Conservation (phyloP, 2,888 invertebrate genomes). For the Coremacera marginata region DNA sequence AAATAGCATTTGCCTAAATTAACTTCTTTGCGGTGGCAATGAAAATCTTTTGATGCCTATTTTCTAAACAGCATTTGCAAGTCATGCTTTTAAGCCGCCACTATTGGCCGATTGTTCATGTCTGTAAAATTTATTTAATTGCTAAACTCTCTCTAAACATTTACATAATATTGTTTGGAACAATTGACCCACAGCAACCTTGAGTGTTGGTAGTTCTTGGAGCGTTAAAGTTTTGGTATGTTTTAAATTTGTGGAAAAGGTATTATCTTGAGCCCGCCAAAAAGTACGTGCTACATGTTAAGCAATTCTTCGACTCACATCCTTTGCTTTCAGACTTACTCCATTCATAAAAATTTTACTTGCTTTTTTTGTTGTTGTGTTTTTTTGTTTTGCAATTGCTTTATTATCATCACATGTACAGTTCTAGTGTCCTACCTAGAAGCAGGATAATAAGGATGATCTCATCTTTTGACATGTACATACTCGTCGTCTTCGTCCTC, state of each 20-base stretch:
- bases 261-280: constrained; percentile 4
- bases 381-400: constrained; percentile 22
- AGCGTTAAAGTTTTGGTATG: not conserved
- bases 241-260: not conserved
- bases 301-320: not conserved
- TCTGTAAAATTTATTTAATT: not conserved
- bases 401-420: constrained; percentile 8
- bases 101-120: not conserved
- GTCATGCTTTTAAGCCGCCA: not conserved
- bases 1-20: not conserved
- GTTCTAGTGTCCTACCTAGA: not conserved
- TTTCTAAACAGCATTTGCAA: not conserved
- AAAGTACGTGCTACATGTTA: constrained; percentile 6
- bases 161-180: not conserved
- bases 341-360: constrained; percentile 22
- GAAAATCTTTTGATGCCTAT: not conserved
- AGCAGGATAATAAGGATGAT: constrained; percentile 29
- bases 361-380: too few species aligned
- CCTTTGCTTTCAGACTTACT: not conserved
- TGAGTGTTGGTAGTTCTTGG: not conserved
- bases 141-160: constrained; percentile 1
- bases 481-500: not conserved
- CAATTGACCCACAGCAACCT: not conserved
- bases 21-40: not conserved
- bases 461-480: constrained; percentile 25